Evolutionary conservation across 2,888 invertebrate species (phyloP), one percentile per base, ranked within the genome.

Genomic region (Temnothorax ravouxi): DNA sequence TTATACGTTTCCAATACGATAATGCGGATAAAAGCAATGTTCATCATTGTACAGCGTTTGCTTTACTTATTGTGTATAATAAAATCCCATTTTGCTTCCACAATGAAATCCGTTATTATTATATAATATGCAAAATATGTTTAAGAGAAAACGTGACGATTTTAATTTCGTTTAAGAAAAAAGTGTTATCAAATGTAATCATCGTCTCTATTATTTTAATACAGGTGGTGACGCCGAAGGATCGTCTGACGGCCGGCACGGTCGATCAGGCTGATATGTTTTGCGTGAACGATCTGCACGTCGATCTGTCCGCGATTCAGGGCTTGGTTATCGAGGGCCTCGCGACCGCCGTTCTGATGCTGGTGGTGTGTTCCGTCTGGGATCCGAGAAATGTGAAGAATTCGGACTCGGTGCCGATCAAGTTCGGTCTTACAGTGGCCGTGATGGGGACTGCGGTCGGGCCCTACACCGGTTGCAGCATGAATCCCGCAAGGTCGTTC

Each of bases 401-500:
- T 85, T 92, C 92, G 1, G 95, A 95, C 85, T 94, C 95, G 0
- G 90, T 93, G 0, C 91, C 95, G 0, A 88, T 95, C 52, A 95
- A 94, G 87, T 95, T 95, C 88, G 95, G 95, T 2, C 83, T 95
- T 50, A 90, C 94, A 11, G 93, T 95, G 8, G 91, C 94, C 4
- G 94, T 93, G 13, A 82, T 95, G 34, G 95, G 94, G 1, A 90
- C 93, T 0, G 92, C 94, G 0, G 90, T 93, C 15, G 95, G 95
- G 0, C 95, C 95, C 3, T 96, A 96, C 91, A 96, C 97, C 11
- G 97, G 97, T 1, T 96, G 96, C 74, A 96, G 97, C 84, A 96
- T 97, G 96, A 97, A 97, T 92, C 97, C 97, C 0, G 97, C 96
- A 2, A 95, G 97, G 88, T 93, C 95, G 1, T 87, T 95, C 34